Evolutionary conservation across 2,888 invertebrate genomes (phyloP), one percentile per base, ranked within the genome.

Genomic region (Zygothrica quintamaculata): DNA sequence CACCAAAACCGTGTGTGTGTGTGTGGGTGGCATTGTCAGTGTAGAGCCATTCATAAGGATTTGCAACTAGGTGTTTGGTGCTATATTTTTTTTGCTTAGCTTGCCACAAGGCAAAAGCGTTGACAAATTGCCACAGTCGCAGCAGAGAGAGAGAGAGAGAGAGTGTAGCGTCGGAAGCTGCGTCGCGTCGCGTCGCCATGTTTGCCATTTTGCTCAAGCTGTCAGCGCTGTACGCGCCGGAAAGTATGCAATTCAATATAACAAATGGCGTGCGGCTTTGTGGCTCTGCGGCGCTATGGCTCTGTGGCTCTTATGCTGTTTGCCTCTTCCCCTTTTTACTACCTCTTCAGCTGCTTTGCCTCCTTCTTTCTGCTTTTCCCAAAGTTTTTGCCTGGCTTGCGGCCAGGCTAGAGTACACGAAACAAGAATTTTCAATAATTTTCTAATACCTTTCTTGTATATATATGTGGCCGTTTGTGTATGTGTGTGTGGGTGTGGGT

Each of bases 161-260:
- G 6, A 34, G 15, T 4, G n/a, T 18, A 37, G 11, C 11, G 31
- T n/a, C 9, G 56, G 65, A 53, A 65, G 65, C 52, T 36, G 46
- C 22, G 65, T 40, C 31, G 52, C 56, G n/a, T n/a, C n/a, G n/a
- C n/a, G n/a, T n/a, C 52, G 73, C 62, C 64, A 61, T 82, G 77
- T 82, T 82, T 82, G 87, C 87, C 76, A 71, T 85, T 82, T 78
- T 87, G 69, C 85, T 82, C 71, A 78, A 84, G 87, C 70, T 82
- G 80, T 84, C 84, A 85, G 71, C 86, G 74, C n/a, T 40, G 56
- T 73, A 43, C 52, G 62, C 67, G 58, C 87, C 60, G 48, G 67
- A 65, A 81, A 77, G 75, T 84, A 70, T 80, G 84, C 81, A 68
- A 47, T 57, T 60, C 60, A 66, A 72, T 70, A 75, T 84, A 84